Evolutionary conservation across 2,113 vertebrate species (phyloP), one percentile per base, ranked within the genome.

Genomic region (Saguinus imperator): DNA sequence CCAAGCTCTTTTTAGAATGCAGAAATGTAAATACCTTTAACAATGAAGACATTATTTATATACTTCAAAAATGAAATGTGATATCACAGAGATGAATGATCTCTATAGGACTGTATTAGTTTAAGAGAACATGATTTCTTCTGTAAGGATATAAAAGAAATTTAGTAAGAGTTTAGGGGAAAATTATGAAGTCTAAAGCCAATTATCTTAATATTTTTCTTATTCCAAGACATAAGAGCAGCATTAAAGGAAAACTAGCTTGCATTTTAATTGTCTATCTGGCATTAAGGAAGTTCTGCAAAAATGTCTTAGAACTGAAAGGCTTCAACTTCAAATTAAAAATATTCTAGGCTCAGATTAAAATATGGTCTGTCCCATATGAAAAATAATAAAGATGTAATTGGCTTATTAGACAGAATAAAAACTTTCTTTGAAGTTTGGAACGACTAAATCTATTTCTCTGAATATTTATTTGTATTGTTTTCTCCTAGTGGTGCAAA

Each of bases 161-260:
- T 94, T 97, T 97, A 98, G 5, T 76, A 83, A 98, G 95, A 98
- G 95, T 93, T 98, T 76, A 86, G 83, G 64, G 91, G 92, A 95
- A 91, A 95, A 88, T 93, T 94, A 98, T 96, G 11, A 97, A 92
- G 86, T 90, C 80, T 92, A 96, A 98, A 98, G 94, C 73, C 95
- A 95, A 84, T 97, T 98, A 97, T 40, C 81, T 91, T 94, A 94
- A 97, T 96, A 92, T 68, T 79, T 96, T 92, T 96, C 72, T 89
- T 97, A 98, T 79, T 94, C 95, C 97, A 97, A 97, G 81, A 12
- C 76, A 98, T 94, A 97, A 97, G 95, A 96, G 25, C 86, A 84
- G 86, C 96, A 96, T 89, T 96, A 96, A 98, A 98, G 97, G 97
- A 93, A 98, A 98, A 97, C 89, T 89, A 94, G 97, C 87, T 94